Conservation (phyloP, 2,888 invertebrate genomes). For the Conchocele bisecta region DNA sequence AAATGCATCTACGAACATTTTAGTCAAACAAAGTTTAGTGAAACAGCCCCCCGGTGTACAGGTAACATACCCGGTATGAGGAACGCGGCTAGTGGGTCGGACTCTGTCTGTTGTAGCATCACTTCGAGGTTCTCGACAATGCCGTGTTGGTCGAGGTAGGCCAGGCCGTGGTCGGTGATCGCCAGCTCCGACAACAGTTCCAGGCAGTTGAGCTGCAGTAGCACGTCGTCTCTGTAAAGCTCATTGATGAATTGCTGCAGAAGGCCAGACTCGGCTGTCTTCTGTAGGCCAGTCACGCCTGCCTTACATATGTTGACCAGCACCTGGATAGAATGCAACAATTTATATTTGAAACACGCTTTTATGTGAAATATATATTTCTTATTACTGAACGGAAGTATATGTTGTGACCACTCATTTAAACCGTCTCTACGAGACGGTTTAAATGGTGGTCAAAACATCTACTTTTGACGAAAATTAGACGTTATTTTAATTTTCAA, state of each 20-base stretch:
- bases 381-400: too few species aligned
- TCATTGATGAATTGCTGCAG: conserved; percentile 88
- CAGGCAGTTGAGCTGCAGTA: conserved; percentile 91
- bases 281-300: conserved; percentile 86
- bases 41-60: neutral
- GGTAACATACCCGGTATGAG: conserved; percentile 85
- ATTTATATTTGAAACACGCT: neutral
- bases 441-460: too few species aligned
- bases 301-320: conserved; percentile 73
- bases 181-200: conserved; percentile 90
- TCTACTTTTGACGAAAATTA: too few species aligned
- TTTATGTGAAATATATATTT: too few species aligned
- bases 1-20: too few species aligned
- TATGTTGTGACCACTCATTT: too few species aligned
- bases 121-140: conserved; percentile 87
- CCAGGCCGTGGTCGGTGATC: conserved; percentile 88
- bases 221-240: conserved; percentile 88
- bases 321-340: conserved; percentile 35
- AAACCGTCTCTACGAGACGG: too few species aligned
- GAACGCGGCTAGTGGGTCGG: conserved; percentile 86
- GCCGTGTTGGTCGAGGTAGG: conserved; percentile 88
- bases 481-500: too few species aligned
- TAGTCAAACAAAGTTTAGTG: too few species aligned
- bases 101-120: conserved; percentile 85
- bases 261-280: conserved; percentile 86